Base-by-base conservation (phyloP, 2,113 vertebrate species). In the Protobothrops mucrosquamatus region DNA sequence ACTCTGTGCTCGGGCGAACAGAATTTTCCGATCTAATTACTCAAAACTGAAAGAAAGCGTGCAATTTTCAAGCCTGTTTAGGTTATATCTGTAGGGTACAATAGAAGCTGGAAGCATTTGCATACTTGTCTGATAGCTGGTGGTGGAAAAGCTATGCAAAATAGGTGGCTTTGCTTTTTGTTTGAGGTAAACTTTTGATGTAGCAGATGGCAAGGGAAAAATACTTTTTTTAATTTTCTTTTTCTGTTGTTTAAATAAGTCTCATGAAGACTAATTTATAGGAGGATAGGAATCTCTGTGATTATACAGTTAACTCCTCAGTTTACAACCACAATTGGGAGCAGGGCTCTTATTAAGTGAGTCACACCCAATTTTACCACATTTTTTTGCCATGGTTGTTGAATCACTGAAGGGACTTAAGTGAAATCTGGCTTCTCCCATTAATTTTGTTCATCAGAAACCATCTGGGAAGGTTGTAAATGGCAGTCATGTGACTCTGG, bases 151-250 rank as follows among this genome's bases (percentile, higher is more conserved):
- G 34, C n/a, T 20, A 92, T 51, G 22, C 51, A 46, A 89, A 92
- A 46, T 51, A 24, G 11, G 22, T 61, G 10, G 48, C 46, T 23
- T 39, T 56, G 59, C 59, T 24, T 29, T 59, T 48, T 23, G 48
- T 26, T 86, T 43, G 26, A 14, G 48, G 46, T 86, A 43, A 51
- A 46, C 69, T 85, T 87, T 87, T 52, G 43, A 93, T 74, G 10
- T 56, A 91, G 85, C 93, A 88, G 91, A 93, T 59, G 34, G 1
- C 90, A 8, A 93, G 93, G 92, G 93, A 93, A 89, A 93, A 94
- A 4, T 0, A 5, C n/a, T 15, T 22, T 15, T 22, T 54, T 74
- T 26, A 9, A 20, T 52, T 64, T 87, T 39, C 29, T 51, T 52
- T 11, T 64, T 48, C 51, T 69, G 14, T 43, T 23, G 3, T 55